Evolutionary conservation across 2,888 invertebrate species (phyloP).

Genomic region (Drosophila anomelani): DNA sequence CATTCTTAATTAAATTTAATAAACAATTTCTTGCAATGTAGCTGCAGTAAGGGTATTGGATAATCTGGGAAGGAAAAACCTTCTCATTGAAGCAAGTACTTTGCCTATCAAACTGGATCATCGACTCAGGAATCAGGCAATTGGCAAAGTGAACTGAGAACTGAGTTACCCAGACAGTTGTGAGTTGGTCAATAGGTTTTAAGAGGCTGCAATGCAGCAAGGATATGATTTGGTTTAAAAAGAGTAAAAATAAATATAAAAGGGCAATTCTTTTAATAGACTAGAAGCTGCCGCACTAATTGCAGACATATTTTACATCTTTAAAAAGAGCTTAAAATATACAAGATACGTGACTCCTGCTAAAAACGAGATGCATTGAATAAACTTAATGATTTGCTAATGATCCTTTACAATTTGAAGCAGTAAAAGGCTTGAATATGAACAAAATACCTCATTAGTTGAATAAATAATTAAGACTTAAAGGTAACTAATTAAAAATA

Average conservation of each 20-base stretch:
- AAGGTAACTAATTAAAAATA: background rate
- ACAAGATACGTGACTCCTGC: background rate
- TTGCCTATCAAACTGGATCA: slow-evolving; percentile 62
- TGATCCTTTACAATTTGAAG: background rate
- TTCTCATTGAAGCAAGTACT: slow-evolving; percentile 20
- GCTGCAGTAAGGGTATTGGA: background rate
- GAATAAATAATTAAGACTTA: background rate
- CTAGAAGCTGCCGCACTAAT: background rate
- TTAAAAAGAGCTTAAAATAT: slow-evolving; percentile 6
- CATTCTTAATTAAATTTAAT: background rate
- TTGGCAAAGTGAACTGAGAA: slow-evolving; percentile 10
- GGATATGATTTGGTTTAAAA: background rate
- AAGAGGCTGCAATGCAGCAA: slow-evolving; percentile 10
- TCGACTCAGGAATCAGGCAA: slow-evolving; percentile 18
- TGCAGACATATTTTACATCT: background rate
- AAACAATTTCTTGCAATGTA: background rate
- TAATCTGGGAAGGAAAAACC: slow-evolving; percentile 15
- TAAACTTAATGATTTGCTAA: background rate
- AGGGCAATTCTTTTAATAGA: background rate
- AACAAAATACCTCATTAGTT: slow-evolving; percentile 7
- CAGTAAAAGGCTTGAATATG: background rate
- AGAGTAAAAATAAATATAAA: background rate
- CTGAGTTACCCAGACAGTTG: slow-evolving; percentile 16
- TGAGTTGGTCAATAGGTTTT: slow-evolving; percentile 34
- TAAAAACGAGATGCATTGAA: background rate